These are phyloP conservation scores for Strigamia maritima DNA, from an alignment of 2,888 invertebrate genomes.

Conservation along the genomic window DNA sequence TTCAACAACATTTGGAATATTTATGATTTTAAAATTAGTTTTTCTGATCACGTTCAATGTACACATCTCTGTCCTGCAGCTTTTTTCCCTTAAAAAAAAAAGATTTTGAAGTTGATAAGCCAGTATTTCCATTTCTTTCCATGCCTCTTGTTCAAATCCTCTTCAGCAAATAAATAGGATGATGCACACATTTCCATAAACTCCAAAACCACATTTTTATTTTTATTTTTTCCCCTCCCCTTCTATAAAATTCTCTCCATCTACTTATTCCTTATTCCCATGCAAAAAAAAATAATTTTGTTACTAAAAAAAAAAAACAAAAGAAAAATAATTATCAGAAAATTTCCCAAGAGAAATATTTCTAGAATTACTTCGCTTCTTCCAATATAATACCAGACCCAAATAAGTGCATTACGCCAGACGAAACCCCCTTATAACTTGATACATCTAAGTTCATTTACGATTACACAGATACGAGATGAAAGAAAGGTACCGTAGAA, in stretches of 20 bases:
- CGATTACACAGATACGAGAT: neutral
- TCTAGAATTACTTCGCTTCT: neutral
- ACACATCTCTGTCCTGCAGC: neutral
- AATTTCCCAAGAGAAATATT: neutral
- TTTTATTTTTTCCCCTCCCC: neutral
- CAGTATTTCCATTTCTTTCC: constrained; percentile 34
- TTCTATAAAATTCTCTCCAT: neutral
- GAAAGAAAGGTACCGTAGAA: neutral
- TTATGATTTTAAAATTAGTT: neutral
- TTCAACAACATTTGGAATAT: neutral
- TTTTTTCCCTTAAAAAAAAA: neutral
- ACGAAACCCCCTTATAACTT: neutral
- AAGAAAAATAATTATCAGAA: neutral
- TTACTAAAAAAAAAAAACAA: neutral
- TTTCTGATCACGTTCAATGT: neutral
- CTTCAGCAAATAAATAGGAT: neutral
- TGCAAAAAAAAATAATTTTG: neutral
- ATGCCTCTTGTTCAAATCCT: constrained; percentile 31
- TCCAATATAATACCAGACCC: neutral
- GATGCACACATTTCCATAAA: constrained; percentile 15
- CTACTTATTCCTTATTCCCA: neutral
- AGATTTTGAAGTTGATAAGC: constrained; percentile 6
- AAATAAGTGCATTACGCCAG: neutral
- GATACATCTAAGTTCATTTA: neutral
- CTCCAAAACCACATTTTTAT: neutral